Conservation (phyloP, 2,797 vertebrate genomes). For the Nasua narica region DNA sequence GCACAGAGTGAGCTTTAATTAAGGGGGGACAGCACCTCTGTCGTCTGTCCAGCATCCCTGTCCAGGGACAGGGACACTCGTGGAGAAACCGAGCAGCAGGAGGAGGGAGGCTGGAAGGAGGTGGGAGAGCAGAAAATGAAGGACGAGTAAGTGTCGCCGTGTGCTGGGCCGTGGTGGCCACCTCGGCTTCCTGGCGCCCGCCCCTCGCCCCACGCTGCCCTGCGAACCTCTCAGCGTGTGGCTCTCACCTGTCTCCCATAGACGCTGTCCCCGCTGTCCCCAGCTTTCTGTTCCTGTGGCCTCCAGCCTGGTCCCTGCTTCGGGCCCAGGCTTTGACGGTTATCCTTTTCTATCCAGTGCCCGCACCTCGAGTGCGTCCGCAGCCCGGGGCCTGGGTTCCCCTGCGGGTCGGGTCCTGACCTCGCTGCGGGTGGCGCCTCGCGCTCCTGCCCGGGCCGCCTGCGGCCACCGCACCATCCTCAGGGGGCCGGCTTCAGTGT, state of each 20-base stretch:
- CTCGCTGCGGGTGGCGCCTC: background rate
- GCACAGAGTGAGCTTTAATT: too few relatives aligned
- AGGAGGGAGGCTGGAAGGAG: accelerated
- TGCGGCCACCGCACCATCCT: accelerated
- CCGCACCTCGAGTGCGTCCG: too few relatives aligned
- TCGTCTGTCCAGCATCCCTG: too few relatives aligned
- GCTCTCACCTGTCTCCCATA: background rate
- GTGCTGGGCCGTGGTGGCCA: background rate
- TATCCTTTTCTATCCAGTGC: too few relatives aligned
- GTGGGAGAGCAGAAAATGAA: too few relatives aligned
- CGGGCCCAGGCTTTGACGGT: background rate
- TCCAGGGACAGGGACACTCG: background rate
- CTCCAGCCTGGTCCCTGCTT: background rate
- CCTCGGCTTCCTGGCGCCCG: accelerated
- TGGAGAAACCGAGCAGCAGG: background rate
- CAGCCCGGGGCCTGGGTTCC: too few relatives aligned
- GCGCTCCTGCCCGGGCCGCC: background rate
- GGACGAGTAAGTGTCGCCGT: accelerated
- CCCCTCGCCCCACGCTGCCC: background rate
- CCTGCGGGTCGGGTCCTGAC: background rate
- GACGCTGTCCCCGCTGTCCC: background rate
- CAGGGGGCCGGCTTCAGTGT: accelerated
- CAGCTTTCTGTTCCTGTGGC: background rate
- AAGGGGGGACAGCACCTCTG: accelerated
- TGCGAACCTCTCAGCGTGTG: accelerated